phyloP scores from a whole-genome alignment of 2,797 vertebrate species.

The Ctenopoma multispine region DNA sequence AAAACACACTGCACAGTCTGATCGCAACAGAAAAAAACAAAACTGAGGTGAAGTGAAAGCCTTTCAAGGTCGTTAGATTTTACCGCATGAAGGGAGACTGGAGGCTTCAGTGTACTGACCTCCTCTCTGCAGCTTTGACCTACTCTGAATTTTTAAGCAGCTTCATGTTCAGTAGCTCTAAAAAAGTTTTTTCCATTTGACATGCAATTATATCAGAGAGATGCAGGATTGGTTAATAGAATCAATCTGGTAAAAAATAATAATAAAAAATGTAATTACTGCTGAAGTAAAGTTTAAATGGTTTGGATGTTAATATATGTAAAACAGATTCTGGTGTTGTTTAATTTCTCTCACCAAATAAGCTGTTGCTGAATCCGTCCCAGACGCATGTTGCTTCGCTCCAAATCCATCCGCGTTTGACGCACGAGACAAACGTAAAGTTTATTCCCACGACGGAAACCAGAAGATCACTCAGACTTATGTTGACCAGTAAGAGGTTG shows the following conservation, averaged over 20 bases:
- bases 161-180: not conserved
- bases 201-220: too few relatives aligned
- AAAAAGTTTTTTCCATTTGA: too few relatives aligned
- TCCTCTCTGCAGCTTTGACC: not conserved
- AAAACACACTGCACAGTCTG: not conserved
- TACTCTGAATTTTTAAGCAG: not conserved
- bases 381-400: conserved; percentile 88
- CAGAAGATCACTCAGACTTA: conserved; percentile 91
- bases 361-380: conserved; percentile 95
- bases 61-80: conserved; percentile 27
- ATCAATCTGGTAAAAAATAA: too few relatives aligned
- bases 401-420: conserved; percentile 90
- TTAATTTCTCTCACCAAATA: conserved; percentile 88
- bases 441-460: conserved; percentile 88
- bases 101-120: not conserved
- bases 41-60: not conserved
- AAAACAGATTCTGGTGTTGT: not conserved
- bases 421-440: conserved; percentile 91
- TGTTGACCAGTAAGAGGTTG: conserved; percentile 89
- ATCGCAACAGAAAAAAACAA: not conserved
- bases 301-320: too few relatives aligned
- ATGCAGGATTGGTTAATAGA: too few relatives aligned
- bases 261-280: too few relatives aligned
- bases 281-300: too few relatives aligned
- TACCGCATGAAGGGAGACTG: not conserved